phyloP scores from a whole-genome alignment of 2,113 vertebrate species.

The Cochlearius cochlearius region DNA sequence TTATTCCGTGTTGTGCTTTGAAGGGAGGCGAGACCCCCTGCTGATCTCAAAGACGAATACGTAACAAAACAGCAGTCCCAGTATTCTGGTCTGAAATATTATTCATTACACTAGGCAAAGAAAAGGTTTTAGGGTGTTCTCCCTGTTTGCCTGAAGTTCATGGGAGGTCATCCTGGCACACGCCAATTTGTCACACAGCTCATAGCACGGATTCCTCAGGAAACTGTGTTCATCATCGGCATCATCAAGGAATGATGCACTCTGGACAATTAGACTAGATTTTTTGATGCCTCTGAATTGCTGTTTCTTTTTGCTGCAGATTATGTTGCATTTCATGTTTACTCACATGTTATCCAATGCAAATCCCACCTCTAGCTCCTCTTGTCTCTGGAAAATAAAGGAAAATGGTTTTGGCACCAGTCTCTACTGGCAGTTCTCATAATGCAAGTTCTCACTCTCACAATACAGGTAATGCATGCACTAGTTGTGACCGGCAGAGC shows the following conservation, averaged over 20 bases:
- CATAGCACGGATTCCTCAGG: neutral
- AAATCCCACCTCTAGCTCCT: constrained; percentile 68
- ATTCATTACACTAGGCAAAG: neutral
- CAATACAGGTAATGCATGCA: neutral
- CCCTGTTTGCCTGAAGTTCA: neutral
- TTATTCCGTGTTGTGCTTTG: neutral
- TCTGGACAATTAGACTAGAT: neutral
- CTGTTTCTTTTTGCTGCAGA: neutral
- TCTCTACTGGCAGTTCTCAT: neutral
- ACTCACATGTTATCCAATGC: constrained; percentile 65
- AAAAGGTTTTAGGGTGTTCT: neutral
- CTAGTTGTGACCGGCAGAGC: neutral
- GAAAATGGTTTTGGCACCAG: neutral
- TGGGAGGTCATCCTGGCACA: neutral
- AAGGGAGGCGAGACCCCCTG: neutral
- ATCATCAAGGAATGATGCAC: neutral
- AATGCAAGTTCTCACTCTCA: neutral
- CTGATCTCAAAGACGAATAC: neutral
- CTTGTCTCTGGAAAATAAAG: constrained; percentile 37
- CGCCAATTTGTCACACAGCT: neutral
- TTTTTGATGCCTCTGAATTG: neutral
- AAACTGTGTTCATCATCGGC: neutral
- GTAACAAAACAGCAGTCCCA: neutral
- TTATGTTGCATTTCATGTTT: neutral
- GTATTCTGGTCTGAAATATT: neutral